Base-by-base conservation (phyloP, 2,797 vertebrate species). In the Sebastes paucispinis region DNA sequence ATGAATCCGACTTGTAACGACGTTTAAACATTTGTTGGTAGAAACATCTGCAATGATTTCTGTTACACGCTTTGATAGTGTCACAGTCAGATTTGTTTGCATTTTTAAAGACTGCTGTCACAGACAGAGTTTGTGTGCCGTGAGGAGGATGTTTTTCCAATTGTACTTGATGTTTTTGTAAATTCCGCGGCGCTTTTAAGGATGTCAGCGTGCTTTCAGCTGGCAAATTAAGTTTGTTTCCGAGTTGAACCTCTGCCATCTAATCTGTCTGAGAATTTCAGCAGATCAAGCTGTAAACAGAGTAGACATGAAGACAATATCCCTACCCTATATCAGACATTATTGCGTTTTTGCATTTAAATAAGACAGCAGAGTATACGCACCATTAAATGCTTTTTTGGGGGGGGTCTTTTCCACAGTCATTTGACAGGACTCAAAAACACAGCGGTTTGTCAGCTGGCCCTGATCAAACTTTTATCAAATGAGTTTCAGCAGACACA, bases 171-270 rank as follows among this genome's bases (percentile, higher is more conserved):
- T 73, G 36, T 75, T 67, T 81, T 32, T 47, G 50, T 67, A 39
- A 25, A 69, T 59, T 75, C 22, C 63, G 43, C 27, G 25, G 10
- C 32, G 58, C 55, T 71, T 76, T 84, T 66, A 62, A 31, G 22
- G 24, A 59, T 70, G 39, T 73, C 78, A 31, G 60, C n/a, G 12
- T 60, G 60, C 77, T 79, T 82, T 80, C 73, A 76, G 64, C 69
- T 58, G 20, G 69, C 36, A 82, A 76, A 80, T 88, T 55, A 43
- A 75, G 67, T 73, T 80, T 63, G 69, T 74, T 81, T 80, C 65
- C 13, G 39, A 78, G 63, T 8, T 32, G 22, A 24, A 65, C 24
- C 31, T 27, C 34, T 66, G 29, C 6, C n/a, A 43, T 57, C 32
- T 54, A 34, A 73, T 75, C 68, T 36, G 71, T 79, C 54, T 24